Conservation (phyloP, 2,888 invertebrate genomes). For the Oxyscelio sp. region DNA sequence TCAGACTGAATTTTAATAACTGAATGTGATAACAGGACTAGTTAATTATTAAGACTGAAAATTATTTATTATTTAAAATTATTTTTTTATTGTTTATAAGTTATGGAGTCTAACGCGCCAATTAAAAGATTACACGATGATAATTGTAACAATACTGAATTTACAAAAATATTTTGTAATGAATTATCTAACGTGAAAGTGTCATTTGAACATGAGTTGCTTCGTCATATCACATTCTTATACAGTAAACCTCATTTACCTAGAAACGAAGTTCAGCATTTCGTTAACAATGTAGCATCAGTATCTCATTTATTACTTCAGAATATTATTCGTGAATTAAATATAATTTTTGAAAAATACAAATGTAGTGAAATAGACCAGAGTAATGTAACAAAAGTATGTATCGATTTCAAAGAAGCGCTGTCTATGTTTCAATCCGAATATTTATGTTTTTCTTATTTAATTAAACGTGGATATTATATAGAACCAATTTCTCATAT, state of each 20-base stretch:
- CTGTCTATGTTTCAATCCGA: constrained; percentile 21
- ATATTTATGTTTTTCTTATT: constrained; percentile 10
- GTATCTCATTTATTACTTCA: constrained; percentile 3
- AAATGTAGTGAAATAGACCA: neutral
- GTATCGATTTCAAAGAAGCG: constrained; percentile 9
- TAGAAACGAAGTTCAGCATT: constrained; percentile 34
- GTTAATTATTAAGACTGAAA: no score
- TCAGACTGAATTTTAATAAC: no score
- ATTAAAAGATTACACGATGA: neutral
- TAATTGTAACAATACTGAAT: neutral
- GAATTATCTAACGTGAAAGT: no score
- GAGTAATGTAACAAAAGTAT: neutral
- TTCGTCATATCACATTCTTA: constrained; percentile 1
- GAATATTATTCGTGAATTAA: neutral
- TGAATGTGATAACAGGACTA: no score
- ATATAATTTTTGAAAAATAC: constrained; percentile 24
- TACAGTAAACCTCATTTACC: constrained; percentile 27
- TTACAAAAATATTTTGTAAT: neutral
- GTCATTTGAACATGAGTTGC: constrained; percentile 14
- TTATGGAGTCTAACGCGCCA: no score
- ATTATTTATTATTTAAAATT: no score
- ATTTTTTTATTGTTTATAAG: no score
- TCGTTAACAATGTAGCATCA: constrained; percentile 3
- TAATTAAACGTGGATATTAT: constrained; percentile 10
- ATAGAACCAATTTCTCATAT: constrained; percentile 16